These are phyloP conservation scores for Helicoverpa assulta DNA, from an alignment of 2,888 invertebrate genomes.

Conservation along the genomic window DNA sequence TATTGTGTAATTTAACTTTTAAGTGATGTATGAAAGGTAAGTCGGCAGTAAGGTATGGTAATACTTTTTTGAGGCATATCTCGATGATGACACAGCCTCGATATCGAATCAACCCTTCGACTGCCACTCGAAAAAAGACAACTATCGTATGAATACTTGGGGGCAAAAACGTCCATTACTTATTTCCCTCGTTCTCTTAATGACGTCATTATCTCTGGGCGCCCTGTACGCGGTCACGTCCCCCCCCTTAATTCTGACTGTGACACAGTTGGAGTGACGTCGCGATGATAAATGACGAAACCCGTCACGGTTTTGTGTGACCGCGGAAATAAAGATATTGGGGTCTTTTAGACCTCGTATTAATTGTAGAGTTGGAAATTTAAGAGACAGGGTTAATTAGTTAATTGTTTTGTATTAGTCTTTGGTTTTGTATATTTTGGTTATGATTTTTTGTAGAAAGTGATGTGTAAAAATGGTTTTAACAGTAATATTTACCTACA, in stretches of 20 bases:
- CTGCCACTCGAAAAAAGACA: constrained; percentile 58
- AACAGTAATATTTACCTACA: no score
- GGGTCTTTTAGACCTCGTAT: constrained; percentile 48
- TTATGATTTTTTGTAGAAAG: no score
- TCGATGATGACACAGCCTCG: neutral
- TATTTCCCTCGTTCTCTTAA: constrained; percentile 80
- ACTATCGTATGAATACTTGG: constrained; percentile 72
- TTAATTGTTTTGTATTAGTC: constrained; percentile 3
- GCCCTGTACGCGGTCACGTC: constrained; percentile 77
- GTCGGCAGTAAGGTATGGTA: no score
- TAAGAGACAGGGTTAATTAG: constrained; percentile 33
- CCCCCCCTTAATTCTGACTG: constrained; percentile 76
- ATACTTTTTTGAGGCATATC: neutral
- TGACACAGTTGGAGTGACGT: constrained; percentile 72
- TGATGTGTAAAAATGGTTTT: no score
- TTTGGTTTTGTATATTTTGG: neutral
- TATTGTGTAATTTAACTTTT: constrained; percentile 9
- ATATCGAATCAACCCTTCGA: constrained; percentile 49
- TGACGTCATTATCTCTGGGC: constrained; percentile 86
- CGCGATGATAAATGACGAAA: constrained; percentile 77
- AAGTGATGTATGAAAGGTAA: constrained; percentile 4
- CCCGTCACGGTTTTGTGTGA: constrained; percentile 63
- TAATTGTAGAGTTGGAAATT: constrained; percentile 41
- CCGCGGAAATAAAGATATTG: constrained; percentile 61
- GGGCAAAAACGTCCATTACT: constrained; percentile 82